Evolutionary conservation across 2,113 vertebrate species (phyloP), one percentile per base, ranked within the genome.

Genomic region (Electrona antarctica): DNA sequence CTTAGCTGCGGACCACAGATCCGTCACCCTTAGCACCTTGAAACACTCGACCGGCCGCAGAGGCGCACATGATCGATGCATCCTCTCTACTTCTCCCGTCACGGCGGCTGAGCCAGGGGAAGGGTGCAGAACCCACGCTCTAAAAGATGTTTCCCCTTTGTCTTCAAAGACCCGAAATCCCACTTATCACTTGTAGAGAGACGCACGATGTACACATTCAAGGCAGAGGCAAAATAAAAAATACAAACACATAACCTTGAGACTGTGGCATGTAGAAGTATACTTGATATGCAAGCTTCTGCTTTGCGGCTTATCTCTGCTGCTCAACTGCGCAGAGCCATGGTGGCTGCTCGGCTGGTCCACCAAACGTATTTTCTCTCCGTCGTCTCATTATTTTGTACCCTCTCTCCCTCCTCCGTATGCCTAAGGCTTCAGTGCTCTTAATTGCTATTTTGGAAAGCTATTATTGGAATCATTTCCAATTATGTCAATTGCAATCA

Each of bases 261-360:
- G 33, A 41, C 33, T 41, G 33, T 82, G 87, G 88, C 84, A 77
- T 71, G 88, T 82, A 82, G 81, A 73, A 86, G 73, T 73, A 82
- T 73, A 82, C 87, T 90, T 90, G 84, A 88, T 88, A 88, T 90
- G 90, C 90, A 87, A 73, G 84, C 87, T 83, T 92, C 87, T 90
- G 89, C 85, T 89, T 85, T 83, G 87, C 88, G 85, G 90, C 89
- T 92, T 93, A 92, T 91, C 91, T 87, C 76, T 75, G 77, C 80
- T 87, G 86, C 86, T 93, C 85, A 87, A 90, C 90, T 90, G 89
- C 86, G 86, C 82, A 87, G 71, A 88, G 83, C 83, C 76, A 86
- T 91, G 85, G 83, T 91, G 85, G 83, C 88, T 82, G 91, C 88
- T 90, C 90, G 89, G 88, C 89, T 88, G 82, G 84, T 78, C 81